Percentiles rank a stretch among this genome's conserved stretches.
Conservation (phyloP, 2,113 vertebrate species). For the Lonchura striata region DNA sequence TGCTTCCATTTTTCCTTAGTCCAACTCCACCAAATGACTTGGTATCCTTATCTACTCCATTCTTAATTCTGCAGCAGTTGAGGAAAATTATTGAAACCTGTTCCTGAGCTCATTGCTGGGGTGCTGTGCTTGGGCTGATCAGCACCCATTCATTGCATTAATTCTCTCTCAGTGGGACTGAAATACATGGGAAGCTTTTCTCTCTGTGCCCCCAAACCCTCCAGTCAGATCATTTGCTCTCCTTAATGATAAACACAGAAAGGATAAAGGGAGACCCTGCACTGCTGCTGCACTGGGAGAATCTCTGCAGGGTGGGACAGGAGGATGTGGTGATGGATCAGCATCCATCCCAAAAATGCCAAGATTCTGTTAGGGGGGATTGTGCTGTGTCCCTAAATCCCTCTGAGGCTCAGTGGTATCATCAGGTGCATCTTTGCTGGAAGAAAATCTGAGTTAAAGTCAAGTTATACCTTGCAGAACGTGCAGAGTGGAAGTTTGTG, state of each 20-base stretch:
- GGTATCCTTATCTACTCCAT: not conserved
- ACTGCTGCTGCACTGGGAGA: not conserved
- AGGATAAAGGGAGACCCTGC: not conserved
- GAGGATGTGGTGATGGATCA: not conserved
- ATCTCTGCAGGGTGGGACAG: not conserved
- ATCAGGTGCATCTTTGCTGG: not conserved
- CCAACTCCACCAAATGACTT: not conserved
- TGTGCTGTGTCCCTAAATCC: not conserved
- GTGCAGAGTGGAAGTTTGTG: not conserved
- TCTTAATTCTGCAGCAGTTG: not conserved
- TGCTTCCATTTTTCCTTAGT: not conserved
- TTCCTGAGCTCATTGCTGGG: not conserved
- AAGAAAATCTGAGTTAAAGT: not conserved
- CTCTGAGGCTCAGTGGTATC: not conserved
- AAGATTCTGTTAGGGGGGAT: not conserved
- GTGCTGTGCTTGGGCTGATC: not conserved
- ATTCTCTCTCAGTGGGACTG: not conserved
- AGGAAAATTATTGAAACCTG: not conserved
- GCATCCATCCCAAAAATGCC: not conserved
- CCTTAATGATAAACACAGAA: not conserved
- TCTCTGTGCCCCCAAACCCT: not conserved
- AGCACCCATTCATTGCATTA: not conserved
- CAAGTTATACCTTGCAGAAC: rapidly evolving
- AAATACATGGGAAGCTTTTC: rapidly evolving
- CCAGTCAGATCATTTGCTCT: not conserved